Evolutionary conservation across 2,113 vertebrate genomes (phyloP).

Genomic region (Phycodurus eques): DNA sequence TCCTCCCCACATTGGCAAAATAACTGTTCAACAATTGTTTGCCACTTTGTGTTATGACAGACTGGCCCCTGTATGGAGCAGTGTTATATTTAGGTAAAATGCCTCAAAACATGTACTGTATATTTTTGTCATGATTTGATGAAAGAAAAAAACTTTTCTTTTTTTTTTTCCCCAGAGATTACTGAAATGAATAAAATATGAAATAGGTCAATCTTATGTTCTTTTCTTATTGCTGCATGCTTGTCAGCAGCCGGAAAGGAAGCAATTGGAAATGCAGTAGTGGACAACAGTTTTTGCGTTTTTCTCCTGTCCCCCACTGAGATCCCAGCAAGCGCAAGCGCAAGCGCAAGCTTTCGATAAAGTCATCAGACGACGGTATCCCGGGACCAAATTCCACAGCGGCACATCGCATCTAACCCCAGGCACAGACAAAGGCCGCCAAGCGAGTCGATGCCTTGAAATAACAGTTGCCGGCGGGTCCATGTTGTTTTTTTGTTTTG

Average conservation of each 20-base stretch:
- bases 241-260: conserved; percentile 37
- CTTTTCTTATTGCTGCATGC: conserved; percentile 36
- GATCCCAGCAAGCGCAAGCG: conserved; percentile 29
- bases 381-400: conserved; percentile 50
- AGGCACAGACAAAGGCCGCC: conserved; percentile 13
- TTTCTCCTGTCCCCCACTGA: background rate
- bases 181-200: background rate
- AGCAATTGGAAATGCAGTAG: background rate
- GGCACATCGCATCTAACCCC: conserved; percentile 46
- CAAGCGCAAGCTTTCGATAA: conserved; percentile 27
- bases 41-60: background rate
- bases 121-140: background rate
- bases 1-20: conserved; percentile 11
- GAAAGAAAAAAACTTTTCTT: background rate
- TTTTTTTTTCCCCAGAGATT: background rate
- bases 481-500: conserved; percentile 24
- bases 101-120: background rate
- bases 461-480: conserved; percentile 17
- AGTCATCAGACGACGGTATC: conserved; percentile 42
- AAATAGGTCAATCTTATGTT: background rate
- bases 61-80: background rate
- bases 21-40: background rate
- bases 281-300: conserved; percentile 27
- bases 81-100: background rate
- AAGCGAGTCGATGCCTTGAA: conserved; percentile 15